A percentile compares a stretch with the other conserved stretches of the same genome.
Evolutionary conservation across 1,140 invertebrate genomes (phyloP).

Genomic region (Leptopilina clavipes): DNA sequence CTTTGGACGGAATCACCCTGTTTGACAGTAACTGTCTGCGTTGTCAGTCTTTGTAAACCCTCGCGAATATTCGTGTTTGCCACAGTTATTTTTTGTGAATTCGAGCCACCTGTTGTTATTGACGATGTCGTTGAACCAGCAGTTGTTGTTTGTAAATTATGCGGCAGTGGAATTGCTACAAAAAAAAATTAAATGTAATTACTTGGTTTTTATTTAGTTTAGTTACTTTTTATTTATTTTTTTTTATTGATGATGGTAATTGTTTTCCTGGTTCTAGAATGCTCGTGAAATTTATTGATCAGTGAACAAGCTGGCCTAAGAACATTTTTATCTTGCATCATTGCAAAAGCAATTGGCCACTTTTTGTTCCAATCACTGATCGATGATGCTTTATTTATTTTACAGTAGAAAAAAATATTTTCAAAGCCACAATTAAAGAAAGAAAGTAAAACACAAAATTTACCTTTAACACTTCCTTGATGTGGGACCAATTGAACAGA

Average conservation of each 20-base stretch:
- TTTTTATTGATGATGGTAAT: neutral
- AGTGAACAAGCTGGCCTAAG: constrained; percentile 70
- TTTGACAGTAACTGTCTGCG: constrained; percentile 71
- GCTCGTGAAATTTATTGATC: constrained; percentile 56
- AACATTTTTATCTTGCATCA: constrained; percentile 66
- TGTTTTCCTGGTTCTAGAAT: constrained; percentile 69
- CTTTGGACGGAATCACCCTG: constrained; percentile 73
- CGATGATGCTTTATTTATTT: constrained; percentile 71
- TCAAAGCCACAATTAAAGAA: no score
- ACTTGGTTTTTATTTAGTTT: no score
- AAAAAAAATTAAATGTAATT: constrained; percentile 50
- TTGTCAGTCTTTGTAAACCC: constrained; percentile 64
- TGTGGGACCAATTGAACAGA: constrained; percentile 79
- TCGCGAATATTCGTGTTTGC: constrained; percentile 67
- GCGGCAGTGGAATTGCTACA: constrained; percentile 73
- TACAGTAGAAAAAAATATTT: no score
- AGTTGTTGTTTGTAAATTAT: constrained; percentile 65
- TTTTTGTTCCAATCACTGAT: constrained; percentile 63
- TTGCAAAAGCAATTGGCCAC: constrained; percentile 65
- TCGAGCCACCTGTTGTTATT: constrained; percentile 60
- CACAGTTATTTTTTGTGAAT: constrained; percentile 72
- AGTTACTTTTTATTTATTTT: no score
- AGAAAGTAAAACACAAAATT: no score
- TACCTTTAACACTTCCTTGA: constrained; percentile 77
- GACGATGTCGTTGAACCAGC: constrained; percentile 50